Conservation (phyloP, 2,888 invertebrate genomes). For the Eremobia ochroleuca region DNA sequence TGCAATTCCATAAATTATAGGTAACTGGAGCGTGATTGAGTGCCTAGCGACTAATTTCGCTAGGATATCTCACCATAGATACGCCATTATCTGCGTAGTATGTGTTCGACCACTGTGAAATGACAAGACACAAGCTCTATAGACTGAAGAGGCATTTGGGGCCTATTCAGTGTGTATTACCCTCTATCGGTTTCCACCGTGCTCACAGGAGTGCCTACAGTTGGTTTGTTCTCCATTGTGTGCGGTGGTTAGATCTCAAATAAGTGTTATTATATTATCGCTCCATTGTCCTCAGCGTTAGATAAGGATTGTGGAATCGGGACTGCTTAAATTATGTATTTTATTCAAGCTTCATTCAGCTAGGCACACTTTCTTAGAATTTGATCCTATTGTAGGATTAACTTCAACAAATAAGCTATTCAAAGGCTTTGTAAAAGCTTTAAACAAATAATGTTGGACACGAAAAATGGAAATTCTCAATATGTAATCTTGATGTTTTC, state of each 20-base stretch:
- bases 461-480: background rate
- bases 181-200: slow-evolving; percentile 43
- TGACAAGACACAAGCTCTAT: slow-evolving; percentile 52
- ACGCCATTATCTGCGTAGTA: slow-evolving; percentile 29
- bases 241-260: slow-evolving; percentile 48
- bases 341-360: slow-evolving; percentile 1
- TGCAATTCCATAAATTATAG: slow-evolving; percentile 59
- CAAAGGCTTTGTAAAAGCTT: slow-evolving; percentile 4
- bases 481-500: background rate
- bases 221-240: slow-evolving; percentile 50
- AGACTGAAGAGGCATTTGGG: slow-evolving; percentile 47
- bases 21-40: slow-evolving; percentile 71
- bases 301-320: slow-evolving; percentile 44
- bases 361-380: background rate
- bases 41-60: slow-evolving; percentile 69
- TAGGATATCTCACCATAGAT: slow-evolving; percentile 57
- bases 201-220: slow-evolving; percentile 34
- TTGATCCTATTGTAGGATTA: background rate
- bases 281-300: slow-evolving; percentile 40
- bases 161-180: slow-evolving; percentile 51
- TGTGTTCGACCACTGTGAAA: slow-evolving; percentile 48
- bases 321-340: slow-evolving; percentile 21
- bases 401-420: slow-evolving; percentile 12
- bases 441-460: background rate
- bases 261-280: slow-evolving; percentile 54